These are phyloP conservation scores for Heteromormyrus szaboi DNA, from an alignment of 2,797 vertebrate genomes.

Conservation along the genomic window DNA sequence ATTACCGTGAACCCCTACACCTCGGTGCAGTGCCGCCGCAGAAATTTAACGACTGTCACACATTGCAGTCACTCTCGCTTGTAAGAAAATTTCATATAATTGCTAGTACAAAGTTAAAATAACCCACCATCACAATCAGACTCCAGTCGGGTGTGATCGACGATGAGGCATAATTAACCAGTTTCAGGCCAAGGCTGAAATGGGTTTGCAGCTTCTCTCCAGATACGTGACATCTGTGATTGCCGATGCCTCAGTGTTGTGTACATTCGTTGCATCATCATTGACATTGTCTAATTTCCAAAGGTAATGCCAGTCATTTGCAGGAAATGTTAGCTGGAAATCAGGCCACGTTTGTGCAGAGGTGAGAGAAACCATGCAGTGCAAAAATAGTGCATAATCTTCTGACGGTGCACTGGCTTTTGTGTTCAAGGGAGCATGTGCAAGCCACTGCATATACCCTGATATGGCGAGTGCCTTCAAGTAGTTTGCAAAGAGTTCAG, in stretches of 20 bases:
- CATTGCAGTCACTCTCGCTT: background rate
- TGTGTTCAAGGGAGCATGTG: conserved; percentile 26
- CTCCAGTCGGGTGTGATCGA: background rate
- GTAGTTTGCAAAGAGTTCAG: conserved; percentile 20
- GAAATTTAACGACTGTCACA: background rate
- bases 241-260: background rate
- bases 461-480: conserved; percentile 34
- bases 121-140: background rate
- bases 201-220: background rate
- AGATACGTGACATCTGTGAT: background rate
- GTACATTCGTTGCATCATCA: background rate
- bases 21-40: background rate
- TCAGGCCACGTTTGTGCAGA: background rate
- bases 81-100: background rate
- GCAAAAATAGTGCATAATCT: conserved; percentile 40
- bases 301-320: background rate
- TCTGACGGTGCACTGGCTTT: conserved; percentile 22
- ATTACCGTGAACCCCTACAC: conserved; percentile 1
- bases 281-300: background rate
- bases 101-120: background rate
- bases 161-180: background rate
- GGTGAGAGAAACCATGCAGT: background rate
- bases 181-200: background rate
- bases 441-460: conserved; percentile 32
- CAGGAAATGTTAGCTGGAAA: background rate